These are phyloP conservation scores for Cepaea hortensis DNA, from an alignment of 2,888 invertebrate species.

Conservation along the genomic window DNA sequence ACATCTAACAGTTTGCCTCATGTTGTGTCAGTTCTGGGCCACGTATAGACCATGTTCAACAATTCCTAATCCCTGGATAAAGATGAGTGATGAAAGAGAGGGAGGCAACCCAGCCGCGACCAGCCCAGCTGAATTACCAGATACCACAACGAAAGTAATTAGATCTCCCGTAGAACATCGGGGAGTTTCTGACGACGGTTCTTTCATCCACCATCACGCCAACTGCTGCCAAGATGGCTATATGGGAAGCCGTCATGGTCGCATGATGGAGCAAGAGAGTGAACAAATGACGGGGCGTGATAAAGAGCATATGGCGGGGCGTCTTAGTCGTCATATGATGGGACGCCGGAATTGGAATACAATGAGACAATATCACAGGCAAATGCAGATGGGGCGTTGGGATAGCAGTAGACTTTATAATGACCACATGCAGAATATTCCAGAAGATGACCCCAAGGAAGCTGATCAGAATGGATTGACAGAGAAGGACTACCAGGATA, in stretches of 20 bases:
- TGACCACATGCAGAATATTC: no score
- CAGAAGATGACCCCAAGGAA: neutral
- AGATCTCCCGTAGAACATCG: neutral
- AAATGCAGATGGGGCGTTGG: neutral
- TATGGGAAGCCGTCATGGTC: neutral
- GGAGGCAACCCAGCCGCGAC: neutral
- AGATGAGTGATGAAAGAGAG: neutral
- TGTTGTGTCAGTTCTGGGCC: neutral
- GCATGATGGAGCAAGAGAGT: neutral
- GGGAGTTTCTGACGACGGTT: no score
- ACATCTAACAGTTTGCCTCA: neutral
- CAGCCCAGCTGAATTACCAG: no score
- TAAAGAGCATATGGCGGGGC: neutral
- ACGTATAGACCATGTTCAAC: neutral
- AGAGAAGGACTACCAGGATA: neutral
- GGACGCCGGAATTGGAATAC: neutral
- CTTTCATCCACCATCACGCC: no score
- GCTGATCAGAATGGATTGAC: neutral
- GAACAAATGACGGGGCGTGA: neutral
- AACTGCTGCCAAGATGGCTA: no score
- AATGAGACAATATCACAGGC: neutral
- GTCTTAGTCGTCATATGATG: neutral
- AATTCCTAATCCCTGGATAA: neutral
- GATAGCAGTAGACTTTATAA: no score
- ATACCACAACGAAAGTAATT: neutral